Evolutionary conservation across 1,140 invertebrate genomes (phyloP).

Genomic region (Listronotus oregonensis): DNA sequence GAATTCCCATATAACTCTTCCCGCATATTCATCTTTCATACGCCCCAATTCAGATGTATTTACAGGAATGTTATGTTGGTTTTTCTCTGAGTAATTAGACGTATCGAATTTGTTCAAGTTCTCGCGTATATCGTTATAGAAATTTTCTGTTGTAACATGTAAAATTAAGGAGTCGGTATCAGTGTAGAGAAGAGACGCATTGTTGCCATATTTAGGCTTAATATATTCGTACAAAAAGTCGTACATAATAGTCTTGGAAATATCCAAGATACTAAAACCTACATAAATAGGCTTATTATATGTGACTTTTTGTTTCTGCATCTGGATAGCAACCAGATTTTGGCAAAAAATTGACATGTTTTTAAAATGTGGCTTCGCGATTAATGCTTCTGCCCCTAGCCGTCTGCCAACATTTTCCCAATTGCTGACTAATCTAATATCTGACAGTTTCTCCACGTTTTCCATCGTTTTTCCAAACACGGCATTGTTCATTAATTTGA

Average conservation of each 20-base stretch:
- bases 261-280: slow-evolving; percentile 55
- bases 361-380: slow-evolving; percentile 50
- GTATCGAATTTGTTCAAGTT: slow-evolving; percentile 43
- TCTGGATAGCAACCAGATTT: slow-evolving; percentile 53
- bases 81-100: slow-evolving; percentile 40
- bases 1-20: slow-evolving; percentile 2
- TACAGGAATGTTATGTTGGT: slow-evolving; percentile 39
- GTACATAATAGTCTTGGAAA: slow-evolving; percentile 43
- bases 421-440: slow-evolving; percentile 52
- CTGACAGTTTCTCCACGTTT: no score
- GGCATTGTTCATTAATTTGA: slow-evolving; percentile 57
- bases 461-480: slow-evolving; percentile 59
- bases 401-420: no score
- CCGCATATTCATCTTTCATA: slow-evolving; percentile 22
- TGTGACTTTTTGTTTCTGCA: slow-evolving; percentile 46
- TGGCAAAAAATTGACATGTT: slow-evolving; percentile 44
- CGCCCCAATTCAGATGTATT: slow-evolving; percentile 5
- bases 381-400: slow-evolving; percentile 41
- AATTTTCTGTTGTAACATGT: slow-evolving; percentile 31
- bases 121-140: slow-evolving; percentile 38
- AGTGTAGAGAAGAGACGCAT: slow-evolving; percentile 40
- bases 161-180: slow-evolving; percentile 46
- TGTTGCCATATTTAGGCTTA: slow-evolving; percentile 31
- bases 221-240: slow-evolving; percentile 43
- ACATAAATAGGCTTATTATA: slow-evolving; percentile 56